These are phyloP conservation scores for Epinephelus fuscoguttatus DNA, from an alignment of 2,113 vertebrate genomes.

Conservation along the genomic window DNA sequence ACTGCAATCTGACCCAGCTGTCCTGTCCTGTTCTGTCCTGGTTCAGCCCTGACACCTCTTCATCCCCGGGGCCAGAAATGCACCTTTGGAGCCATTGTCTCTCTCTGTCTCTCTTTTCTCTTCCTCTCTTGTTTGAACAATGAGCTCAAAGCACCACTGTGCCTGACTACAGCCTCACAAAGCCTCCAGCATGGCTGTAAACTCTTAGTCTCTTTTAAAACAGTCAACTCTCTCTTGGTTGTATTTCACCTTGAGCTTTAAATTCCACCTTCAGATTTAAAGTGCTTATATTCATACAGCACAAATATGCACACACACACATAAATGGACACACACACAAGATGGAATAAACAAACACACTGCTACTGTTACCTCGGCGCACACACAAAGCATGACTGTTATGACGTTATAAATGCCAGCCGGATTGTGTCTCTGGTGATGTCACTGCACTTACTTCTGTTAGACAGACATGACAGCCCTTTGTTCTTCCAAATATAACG, in stretches of 20 bases:
- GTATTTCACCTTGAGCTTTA: conserved; percentile 45
- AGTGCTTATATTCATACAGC: background rate
- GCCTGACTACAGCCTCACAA: no score
- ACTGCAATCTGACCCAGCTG: no score
- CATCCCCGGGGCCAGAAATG: no score
- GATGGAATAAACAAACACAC: background rate
- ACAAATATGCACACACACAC: background rate
- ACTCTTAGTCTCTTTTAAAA: conserved; percentile 2
- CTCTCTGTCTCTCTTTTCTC: no score
- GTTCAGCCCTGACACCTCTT: no score
- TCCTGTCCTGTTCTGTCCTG: no score
- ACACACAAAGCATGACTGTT: conserved; percentile 21
- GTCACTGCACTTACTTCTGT: conserved; percentile 48
- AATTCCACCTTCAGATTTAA: conserved; percentile 40
- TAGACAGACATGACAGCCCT: conserved; percentile 20
- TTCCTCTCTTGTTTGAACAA: no score
- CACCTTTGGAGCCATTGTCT: no score
- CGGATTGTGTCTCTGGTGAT: conserved; percentile 42
- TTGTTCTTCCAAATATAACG: conserved; percentile 28
- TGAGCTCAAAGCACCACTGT: no score
- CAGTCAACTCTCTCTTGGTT: background rate
- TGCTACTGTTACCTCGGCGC: background rate
- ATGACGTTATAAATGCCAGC: conserved; percentile 50
- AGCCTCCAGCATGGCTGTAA: background rate
- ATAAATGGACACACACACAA: background rate